Evolutionary conservation across 2,888 invertebrate genomes (phyloP).

Genomic region (Torymus auratus): DNA sequence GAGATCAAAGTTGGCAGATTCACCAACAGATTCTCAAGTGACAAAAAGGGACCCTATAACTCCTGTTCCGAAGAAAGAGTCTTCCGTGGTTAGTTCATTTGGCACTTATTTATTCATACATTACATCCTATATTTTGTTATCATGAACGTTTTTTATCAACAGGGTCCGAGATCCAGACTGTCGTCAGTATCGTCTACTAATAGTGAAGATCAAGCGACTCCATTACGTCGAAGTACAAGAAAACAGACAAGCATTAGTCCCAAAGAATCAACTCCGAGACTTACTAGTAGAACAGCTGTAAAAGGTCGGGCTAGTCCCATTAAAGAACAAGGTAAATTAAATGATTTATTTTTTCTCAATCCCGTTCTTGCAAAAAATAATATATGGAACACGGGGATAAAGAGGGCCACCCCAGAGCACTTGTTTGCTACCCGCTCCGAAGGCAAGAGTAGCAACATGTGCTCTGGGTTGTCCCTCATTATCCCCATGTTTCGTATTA

Average conservation of each 20-base stretch:
- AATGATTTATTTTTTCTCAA: too few relatives aligned
- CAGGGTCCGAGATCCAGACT: conserved; percentile 19
- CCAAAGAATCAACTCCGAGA: conserved; percentile 18
- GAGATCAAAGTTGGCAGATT: neutral
- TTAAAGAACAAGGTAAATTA: too few relatives aligned
- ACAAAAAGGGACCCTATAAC: neutral
- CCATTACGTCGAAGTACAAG: conserved; percentile 4
- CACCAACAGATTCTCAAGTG: neutral
- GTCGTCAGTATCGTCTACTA: conserved; percentile 8
- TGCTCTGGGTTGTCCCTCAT: too few relatives aligned
- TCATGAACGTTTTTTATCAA: neutral
- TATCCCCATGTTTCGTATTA: too few relatives aligned
- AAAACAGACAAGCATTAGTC: neutral
- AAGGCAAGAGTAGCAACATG: too few relatives aligned
- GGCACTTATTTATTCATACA: neutral
- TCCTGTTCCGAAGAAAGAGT: neutral
- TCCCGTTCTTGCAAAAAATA: too few relatives aligned
- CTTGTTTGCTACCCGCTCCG: too few relatives aligned
- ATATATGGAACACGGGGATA: too few relatives aligned
- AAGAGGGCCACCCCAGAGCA: too few relatives aligned
- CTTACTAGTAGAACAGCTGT: conserved; percentile 36
- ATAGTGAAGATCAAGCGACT: conserved; percentile 14
- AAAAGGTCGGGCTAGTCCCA: too few relatives aligned
- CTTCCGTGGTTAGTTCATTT: conserved; percentile 4
- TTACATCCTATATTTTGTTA: too few relatives aligned